These are phyloP conservation scores for Manduca sexta DNA, from an alignment of 1,140 invertebrate species.

Conservation along the genomic window DNA sequence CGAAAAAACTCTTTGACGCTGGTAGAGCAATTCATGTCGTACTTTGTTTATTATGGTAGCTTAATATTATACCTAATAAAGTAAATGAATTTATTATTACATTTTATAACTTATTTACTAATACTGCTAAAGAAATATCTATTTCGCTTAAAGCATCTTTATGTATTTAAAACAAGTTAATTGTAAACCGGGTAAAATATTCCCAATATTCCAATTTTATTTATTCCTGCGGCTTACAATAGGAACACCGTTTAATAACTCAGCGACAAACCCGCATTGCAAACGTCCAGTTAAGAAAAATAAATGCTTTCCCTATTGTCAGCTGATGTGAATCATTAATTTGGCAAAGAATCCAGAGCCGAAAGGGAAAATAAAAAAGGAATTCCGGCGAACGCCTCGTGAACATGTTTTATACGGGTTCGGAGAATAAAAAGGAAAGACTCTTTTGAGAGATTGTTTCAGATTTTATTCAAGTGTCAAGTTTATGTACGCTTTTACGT, in stretches of 20 bases:
- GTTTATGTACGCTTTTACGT: conserved; percentile 2
- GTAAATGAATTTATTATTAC: too few species aligned
- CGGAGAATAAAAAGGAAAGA: conserved; percentile 2
- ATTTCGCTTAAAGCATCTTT: too few species aligned
- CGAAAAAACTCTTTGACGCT: too few species aligned
- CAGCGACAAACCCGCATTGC: background rate
- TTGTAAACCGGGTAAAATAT: too few species aligned
- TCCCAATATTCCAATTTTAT: too few species aligned
- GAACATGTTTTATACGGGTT: conserved; percentile 2
- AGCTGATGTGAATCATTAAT: conserved; percentile 10
- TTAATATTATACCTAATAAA: too few species aligned
- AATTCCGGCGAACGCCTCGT: background rate
- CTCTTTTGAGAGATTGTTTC: conserved; percentile 8
- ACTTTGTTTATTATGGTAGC: too few species aligned
- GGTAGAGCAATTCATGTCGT: too few species aligned
- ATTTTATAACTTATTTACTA: too few species aligned
- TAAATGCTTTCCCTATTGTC: conserved; percentile 8
- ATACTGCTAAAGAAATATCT: too few species aligned
- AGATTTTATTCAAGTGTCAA: conserved; percentile 10
- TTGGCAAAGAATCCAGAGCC: background rate
- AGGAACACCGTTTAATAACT: background rate
- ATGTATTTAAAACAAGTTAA: too few species aligned
- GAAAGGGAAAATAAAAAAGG: conserved; percentile 1
- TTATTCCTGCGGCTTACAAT: background rate
- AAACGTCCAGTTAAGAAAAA: conserved; percentile 8